A percentile compares a stretch with the other conserved stretches of the same genome.
phyloP scores from a whole-genome alignment of 2,888 invertebrate species.

The Athripsodes cinereus region DNA sequence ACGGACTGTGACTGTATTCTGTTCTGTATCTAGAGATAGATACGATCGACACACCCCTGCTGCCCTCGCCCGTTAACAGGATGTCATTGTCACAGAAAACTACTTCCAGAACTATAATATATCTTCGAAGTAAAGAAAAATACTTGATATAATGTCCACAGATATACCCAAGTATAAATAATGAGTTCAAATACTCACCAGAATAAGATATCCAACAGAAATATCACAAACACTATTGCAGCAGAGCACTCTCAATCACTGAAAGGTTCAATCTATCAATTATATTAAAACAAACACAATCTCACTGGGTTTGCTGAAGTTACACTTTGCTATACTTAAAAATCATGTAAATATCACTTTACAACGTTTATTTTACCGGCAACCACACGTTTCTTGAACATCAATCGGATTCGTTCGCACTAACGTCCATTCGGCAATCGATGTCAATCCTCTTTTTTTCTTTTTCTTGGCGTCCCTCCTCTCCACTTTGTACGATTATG shows the following conservation, averaged over 20 bases:
- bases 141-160: background rate
- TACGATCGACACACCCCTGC: slow-evolving; percentile 21
- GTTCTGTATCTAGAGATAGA: too few relatives aligned
- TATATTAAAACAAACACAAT: slow-evolving; percentile 5
- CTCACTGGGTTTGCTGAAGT: background rate
- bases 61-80: background rate
- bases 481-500: background rate
- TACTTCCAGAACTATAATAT: background rate
- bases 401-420: slow-evolving; percentile 16
- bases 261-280: background rate
- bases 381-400: slow-evolving; percentile 9
- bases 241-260: slow-evolving; percentile 8
- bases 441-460: slow-evolving; percentile 17
- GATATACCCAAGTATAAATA: background rate
- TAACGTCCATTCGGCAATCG: slow-evolving; percentile 19
- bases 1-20: too few relatives aligned
- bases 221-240: slow-evolving; percentile 7
- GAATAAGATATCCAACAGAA: slow-evolving; percentile 7
- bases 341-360: background rate
- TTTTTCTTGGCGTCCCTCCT: slow-evolving; percentile 13
- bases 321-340: background rate
- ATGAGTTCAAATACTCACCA: slow-evolving; percentile 5
- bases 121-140: background rate
- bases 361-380: background rate
- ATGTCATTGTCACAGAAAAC: background rate